Evolutionary conservation across 2,797 vertebrate genomes (phyloP).

Genomic region (Scyliorhinus canicula): DNA sequence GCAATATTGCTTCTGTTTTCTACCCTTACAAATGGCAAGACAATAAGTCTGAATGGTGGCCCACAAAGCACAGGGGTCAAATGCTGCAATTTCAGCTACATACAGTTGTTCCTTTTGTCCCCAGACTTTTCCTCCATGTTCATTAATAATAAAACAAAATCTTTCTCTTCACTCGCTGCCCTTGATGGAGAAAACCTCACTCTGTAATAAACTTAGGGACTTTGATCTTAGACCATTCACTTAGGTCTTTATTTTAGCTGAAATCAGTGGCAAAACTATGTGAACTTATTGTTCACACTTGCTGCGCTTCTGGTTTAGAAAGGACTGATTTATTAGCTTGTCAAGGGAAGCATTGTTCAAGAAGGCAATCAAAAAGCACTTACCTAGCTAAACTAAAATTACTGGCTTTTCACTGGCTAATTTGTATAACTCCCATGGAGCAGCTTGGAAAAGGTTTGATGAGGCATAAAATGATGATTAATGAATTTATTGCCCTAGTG

Average conservation of each 20-base stretch:
- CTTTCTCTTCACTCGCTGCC: conserved; percentile 60
- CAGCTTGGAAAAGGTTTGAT: conserved; percentile 98
- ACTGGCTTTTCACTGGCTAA: conserved; percentile 98
- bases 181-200: conserved; percentile 67
- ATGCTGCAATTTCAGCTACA: conserved; percentile 39
- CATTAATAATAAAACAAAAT: conserved; percentile 66
- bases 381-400: conserved; percentile 97
- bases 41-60: conserved; percentile 42
- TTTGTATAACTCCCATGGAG: conserved; percentile 99
- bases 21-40: conserved; percentile 35
- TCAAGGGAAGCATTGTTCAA: conserved; percentile 92
- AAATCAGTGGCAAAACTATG: conserved; percentile 62
- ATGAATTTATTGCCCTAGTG: conserved; percentile 98
- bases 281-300: conserved; percentile 68
- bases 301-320: conserved; percentile 72
- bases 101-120: conserved; percentile 49
- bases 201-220: conserved; percentile 58
- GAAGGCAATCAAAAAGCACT: conserved; percentile 99
- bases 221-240: conserved; percentile 59
- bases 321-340: conserved; percentile 99
- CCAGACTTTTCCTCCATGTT: conserved; percentile 51
- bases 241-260: conserved; percentile 58
- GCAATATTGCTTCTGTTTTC: conserved; percentile 45
- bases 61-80: conserved; percentile 42
- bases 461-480: conserved; percentile 99